These are phyloP conservation scores for Brachionus rotundiformis DNA, from an alignment of 1,140 invertebrate genomes.

Conservation along the genomic window DNA sequence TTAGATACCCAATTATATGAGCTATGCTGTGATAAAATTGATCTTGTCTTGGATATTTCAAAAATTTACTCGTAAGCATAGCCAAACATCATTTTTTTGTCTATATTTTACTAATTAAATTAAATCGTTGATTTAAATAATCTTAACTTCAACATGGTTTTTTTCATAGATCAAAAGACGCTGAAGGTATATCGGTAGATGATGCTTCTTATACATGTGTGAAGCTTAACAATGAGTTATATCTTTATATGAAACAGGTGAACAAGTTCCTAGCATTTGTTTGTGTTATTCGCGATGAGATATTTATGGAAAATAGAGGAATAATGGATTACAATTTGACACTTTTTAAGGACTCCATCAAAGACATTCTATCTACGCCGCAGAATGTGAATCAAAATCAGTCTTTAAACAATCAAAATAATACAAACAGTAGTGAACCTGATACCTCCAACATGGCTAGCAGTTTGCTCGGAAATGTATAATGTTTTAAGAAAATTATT, in stretches of 20 bases:
- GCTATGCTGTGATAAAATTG: conserved; percentile 49
- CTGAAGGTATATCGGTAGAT: conserved; percentile 28
- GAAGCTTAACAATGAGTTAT: conserved; percentile 35
- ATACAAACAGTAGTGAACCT: background rate
- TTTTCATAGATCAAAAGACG: conserved; percentile 21
- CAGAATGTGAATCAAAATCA: background rate
- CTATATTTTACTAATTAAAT: no score
- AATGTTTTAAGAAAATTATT: background rate
- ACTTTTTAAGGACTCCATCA: conserved; percentile 39
- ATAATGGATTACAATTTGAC: conserved; percentile 52
- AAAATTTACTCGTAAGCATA: conserved; percentile 49
- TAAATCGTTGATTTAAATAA: no score
- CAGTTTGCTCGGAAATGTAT: conserved; percentile 8
- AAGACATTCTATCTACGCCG: conserved; percentile 21
- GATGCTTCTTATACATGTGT: conserved; percentile 40
- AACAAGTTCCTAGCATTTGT: conserved; percentile 40
- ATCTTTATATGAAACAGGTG: conserved; percentile 51
- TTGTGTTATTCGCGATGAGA: conserved; percentile 41
- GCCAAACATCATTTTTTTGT: no score
- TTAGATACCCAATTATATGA: conserved; percentile 43
- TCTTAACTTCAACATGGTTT: no score
- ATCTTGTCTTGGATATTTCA: conserved; percentile 28
- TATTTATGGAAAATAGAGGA: conserved; percentile 48
- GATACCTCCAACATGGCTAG: background rate
- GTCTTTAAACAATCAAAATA: conserved; percentile 5